These are phyloP conservation scores for Nasonia longicornis DNA, from an alignment of 1,140 invertebrate genomes.

Conservation along the genomic window DNA sequence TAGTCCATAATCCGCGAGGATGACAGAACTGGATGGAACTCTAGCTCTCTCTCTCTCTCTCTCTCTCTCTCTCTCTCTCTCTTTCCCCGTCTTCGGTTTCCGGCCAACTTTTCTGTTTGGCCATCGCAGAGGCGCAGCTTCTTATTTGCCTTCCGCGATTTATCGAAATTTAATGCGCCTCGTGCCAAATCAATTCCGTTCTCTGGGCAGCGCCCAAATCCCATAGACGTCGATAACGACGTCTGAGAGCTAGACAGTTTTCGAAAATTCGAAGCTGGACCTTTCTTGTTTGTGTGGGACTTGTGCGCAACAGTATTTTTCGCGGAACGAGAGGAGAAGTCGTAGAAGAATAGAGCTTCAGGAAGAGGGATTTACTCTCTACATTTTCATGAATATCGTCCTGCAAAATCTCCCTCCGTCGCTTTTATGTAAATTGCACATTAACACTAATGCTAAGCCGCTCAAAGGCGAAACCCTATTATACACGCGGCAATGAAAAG, in stretches of 20 bases:
- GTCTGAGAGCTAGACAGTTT: neutral
- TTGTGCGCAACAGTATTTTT: neutral
- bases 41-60: neutral
- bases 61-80: neutral
- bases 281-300: no score
- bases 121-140: neutral
- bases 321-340: neutral
- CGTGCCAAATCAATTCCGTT: conserved; percentile 40
- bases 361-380: neutral
- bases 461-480: neutral
- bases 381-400: neutral
- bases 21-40: conserved; percentile 20
- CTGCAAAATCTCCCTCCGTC: neutral
- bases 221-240: conserved; percentile 27
- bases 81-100: neutral
- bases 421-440: conserved; percentile 1
- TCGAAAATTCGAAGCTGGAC: no score
- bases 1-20: conserved; percentile 32
- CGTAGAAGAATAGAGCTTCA: neutral
- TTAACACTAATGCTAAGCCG: neutral
- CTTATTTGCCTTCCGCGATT: conserved; percentile 41
- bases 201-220: conserved; percentile 33
- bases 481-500: neutral
- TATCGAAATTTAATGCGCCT: conserved; percentile 41
- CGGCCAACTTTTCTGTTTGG: conserved; percentile 30